Evolutionary conservation across 1,140 invertebrate genomes (phyloP).

Genomic region (Drosophila micromelanica): DNA sequence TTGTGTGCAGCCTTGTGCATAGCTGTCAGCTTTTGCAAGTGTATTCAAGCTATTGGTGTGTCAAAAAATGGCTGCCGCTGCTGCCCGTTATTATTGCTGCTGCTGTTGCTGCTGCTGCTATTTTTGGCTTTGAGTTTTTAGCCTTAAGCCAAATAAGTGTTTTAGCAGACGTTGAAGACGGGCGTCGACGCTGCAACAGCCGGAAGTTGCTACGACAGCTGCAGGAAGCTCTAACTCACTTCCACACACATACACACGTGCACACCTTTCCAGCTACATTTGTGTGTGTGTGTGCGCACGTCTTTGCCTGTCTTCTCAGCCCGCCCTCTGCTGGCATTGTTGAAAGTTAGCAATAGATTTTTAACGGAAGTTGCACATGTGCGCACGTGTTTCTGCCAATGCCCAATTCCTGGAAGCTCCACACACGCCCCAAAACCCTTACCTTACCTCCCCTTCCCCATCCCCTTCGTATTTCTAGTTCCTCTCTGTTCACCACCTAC

Average conservation of each 20-base stretch:
- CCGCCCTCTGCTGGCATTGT: conserved; percentile 51
- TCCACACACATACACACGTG: conserved; percentile 65
- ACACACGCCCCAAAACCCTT: no score
- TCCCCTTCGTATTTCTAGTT: neutral
- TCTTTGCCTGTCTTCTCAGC: conserved; percentile 22
- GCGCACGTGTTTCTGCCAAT: conserved; percentile 70
- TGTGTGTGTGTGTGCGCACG: conserved; percentile 4
- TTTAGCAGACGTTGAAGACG: conserved; percentile 56
- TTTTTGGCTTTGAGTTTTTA: conserved; percentile 77
- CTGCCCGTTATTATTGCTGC: neutral
- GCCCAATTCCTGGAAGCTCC: conserved; percentile 3
- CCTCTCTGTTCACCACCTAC: no score
- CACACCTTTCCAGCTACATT: conserved; percentile 10
- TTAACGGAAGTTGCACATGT: conserved; percentile 82
- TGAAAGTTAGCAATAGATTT: conserved; percentile 83
- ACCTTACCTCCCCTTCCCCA: no score
- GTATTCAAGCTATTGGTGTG: conserved; percentile 32
- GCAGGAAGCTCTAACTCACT: conserved; percentile 82
- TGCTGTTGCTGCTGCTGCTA: conserved; percentile 40
- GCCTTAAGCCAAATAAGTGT: conserved; percentile 81
- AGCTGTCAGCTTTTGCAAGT: conserved; percentile 20
- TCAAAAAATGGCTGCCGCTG: conserved; percentile 22
- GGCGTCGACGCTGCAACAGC: conserved; percentile 53
- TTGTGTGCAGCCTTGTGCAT: neutral
- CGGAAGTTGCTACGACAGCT: conserved; percentile 81